Evolutionary conservation across 2,113 vertebrate species (phyloP).

Genomic region (Irena cyanogastra): DNA sequence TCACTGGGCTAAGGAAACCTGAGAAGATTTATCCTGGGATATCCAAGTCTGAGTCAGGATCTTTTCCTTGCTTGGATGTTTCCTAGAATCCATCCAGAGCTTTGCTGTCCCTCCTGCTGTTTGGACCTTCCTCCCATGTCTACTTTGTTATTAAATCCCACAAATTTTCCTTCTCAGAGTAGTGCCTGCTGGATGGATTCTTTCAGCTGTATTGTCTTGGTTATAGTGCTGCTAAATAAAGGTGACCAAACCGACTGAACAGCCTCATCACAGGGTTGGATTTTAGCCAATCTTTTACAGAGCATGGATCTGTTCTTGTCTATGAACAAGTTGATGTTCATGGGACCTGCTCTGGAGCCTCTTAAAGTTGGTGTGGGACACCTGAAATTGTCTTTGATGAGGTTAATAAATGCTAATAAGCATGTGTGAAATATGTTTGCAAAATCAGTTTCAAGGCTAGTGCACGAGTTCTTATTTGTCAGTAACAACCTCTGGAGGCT

Average conservation of each 20-base stretch:
- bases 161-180: neutral
- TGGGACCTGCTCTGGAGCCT: neutral
- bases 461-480: neutral
- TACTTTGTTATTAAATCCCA: neutral
- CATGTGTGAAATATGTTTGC: neutral
- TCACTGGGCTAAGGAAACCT: neutral
- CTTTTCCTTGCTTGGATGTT: neutral
- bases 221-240: neutral
- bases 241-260: neutral
- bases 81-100: neutral
- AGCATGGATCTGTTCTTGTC: neutral
- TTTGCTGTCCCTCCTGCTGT: neutral
- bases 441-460: neutral
- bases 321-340: neutral
- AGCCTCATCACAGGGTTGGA: neutral
- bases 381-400: neutral
- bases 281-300: neutral
- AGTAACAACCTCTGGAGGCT: neutral
- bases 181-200: neutral
- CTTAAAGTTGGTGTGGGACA: neutral
- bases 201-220: neutral
- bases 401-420: neutral
- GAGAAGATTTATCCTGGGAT: neutral
- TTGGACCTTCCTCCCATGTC: neutral
- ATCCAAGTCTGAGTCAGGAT: neutral